Percentiles rank a stretch among this genome's conserved stretches.
Conservation (phyloP, 2,888 invertebrate genomes). For the Epistrophe eligans region DNA sequence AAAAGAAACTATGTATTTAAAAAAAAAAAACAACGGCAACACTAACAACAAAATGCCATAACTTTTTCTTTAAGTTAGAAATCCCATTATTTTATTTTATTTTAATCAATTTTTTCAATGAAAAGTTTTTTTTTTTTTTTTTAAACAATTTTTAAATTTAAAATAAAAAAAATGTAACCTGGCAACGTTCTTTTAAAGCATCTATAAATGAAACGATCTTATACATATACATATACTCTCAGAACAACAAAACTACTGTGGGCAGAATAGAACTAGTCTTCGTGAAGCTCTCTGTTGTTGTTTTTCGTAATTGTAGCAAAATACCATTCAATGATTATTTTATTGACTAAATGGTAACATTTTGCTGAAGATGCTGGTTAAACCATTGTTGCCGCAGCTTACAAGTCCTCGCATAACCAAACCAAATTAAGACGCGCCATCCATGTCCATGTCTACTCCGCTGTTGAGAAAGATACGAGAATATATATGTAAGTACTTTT, state of each 20-base stretch:
- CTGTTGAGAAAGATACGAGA: background rate
- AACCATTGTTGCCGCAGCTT: constrained; percentile 58
- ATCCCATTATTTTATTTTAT: too few relatives aligned
- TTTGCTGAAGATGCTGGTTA: constrained; percentile 54
- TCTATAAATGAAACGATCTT: constrained; percentile 10
- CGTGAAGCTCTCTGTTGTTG: constrained; percentile 4
- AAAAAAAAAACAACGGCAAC: too few relatives aligned
- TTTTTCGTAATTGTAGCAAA: constrained; percentile 64
- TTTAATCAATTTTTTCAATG: too few relatives aligned
- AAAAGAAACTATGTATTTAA: too few relatives aligned
- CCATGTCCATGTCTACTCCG: constrained; percentile 28
- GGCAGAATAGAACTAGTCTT: constrained; percentile 48
- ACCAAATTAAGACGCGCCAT: constrained; percentile 68
- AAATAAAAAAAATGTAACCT: background rate
- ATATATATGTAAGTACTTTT: too few relatives aligned
- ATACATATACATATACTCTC: background rate
- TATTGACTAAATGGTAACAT: constrained; percentile 72
- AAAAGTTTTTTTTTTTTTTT: too few relatives aligned
- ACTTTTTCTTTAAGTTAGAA: too few relatives aligned
- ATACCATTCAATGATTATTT: constrained; percentile 69
- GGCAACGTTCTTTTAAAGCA: background rate
- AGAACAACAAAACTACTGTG: constrained; percentile 18
- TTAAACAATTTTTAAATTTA: too few relatives aligned
- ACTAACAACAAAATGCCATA: too few relatives aligned
- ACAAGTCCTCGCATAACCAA: constrained; percentile 67